Conservation (phyloP, 2,113 vertebrate species). For the Trichechus manatus region DNA sequence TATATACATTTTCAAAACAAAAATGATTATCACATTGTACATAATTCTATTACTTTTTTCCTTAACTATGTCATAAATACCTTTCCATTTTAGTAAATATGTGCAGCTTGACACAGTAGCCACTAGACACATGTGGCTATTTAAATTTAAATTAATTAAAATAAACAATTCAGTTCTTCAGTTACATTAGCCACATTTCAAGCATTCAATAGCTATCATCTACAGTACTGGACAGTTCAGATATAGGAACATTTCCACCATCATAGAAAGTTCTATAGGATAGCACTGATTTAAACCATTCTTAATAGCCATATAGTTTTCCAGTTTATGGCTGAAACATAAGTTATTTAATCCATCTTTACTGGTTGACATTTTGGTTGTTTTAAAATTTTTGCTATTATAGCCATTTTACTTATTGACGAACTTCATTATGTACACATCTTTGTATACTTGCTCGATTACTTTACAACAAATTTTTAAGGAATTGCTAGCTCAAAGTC, state of each 20-base stretch:
- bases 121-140: neutral
- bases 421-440: neutral
- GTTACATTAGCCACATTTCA: neutral
- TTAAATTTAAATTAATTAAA: conserved; percentile 9
- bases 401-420: neutral
- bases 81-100: conserved; percentile 1
- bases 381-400: neutral
- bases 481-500: neutral
- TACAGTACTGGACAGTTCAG: neutral
- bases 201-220: neutral
- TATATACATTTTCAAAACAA: neutral
- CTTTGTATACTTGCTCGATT: neutral
- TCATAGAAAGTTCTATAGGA: neutral
- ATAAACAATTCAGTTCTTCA: neutral
- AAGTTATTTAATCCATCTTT: neutral
- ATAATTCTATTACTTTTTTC: neutral
- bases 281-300: neutral
- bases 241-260: neutral
- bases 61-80: neutral
- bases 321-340: neutral
- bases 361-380: neutral
- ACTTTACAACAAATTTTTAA: neutral
- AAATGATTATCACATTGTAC: neutral
- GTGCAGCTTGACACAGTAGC: neutral
- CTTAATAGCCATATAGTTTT: neutral